phyloP scores from a whole-genome alignment of 37 sponge, comb jelly and placozoan species.

The Diacarnus erythraeanus region DNA sequence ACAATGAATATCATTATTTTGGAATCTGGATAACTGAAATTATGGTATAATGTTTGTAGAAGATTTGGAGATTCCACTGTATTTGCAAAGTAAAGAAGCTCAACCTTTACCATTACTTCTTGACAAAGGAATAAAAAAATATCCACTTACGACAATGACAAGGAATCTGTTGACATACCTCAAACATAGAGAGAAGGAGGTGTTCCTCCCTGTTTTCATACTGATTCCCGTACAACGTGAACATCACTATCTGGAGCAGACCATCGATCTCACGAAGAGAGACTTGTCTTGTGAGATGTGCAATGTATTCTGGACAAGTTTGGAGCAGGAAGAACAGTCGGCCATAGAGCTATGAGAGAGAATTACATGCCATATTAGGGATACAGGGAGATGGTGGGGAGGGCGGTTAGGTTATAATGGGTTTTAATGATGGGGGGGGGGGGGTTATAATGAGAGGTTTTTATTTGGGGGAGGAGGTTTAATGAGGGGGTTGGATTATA shows the following conservation, averaged over 20 bases:
- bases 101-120: no score
- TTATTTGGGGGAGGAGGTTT: neutral
- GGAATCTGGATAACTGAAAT: no score
- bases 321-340: conserved; percentile 84
- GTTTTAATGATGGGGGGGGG: conserved; percentile 13
- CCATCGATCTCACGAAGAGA: conserved; percentile 87
- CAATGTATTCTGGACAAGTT: conserved; percentile 85
- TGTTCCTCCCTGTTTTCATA: conserved; percentile 92
- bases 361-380: neutral
- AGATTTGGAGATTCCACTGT: no score
- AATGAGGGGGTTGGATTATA: neutral
- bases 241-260: conserved; percentile 89
- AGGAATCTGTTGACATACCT: conserved; percentile 38
- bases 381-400: neutral
- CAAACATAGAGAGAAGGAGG: conserved; percentile 89
- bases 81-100: no score
- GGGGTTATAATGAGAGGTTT: conserved; percentile 61
- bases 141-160: no score
- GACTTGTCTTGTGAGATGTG: conserved; percentile 78
- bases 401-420: neutral
- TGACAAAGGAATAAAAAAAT: no score
- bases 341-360: conserved; percentile 66
- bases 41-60: no score
- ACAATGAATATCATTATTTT: no score
- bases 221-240: conserved; percentile 90